A percentile compares a stretch with the other conserved stretches of the same genome.
These are phyloP conservation scores for Oxyscelio sp. DNA, from an alignment of 2,888 invertebrate species.

Conservation along the genomic window DNA sequence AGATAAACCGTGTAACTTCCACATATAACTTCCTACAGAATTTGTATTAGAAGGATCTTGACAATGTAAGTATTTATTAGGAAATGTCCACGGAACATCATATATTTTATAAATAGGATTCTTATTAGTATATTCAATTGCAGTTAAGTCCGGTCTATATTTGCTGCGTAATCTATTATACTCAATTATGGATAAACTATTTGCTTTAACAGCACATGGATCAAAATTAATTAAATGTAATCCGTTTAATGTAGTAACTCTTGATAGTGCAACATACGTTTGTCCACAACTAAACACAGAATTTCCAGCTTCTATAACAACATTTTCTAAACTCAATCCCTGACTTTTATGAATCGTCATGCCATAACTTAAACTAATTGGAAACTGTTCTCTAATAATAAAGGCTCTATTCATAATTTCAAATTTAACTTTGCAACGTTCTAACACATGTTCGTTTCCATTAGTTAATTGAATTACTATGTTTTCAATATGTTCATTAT, in stretches of 20 bases:
- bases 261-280: background rate
- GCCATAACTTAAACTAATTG: conserved; percentile 75
- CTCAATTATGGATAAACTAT: background rate
- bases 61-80: background rate
- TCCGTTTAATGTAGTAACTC: background rate
- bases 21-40: no score
- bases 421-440: conserved; percentile 71
- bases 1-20: conserved; percentile 17
- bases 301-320: background rate
- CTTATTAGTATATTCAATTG: conserved; percentile 46
- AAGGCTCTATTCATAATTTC: background rate
- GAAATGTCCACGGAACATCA: background rate
- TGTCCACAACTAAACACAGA: background rate
- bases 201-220: conserved; percentile 60
- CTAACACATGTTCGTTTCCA: conserved; percentile 63
- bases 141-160: background rate
- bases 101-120: conserved; percentile 57
- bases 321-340: background rate
- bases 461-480: conserved; percentile 63
- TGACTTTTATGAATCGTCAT: conserved; percentile 76
- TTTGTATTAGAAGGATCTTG: background rate
- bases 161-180: background rate
- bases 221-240: background rate
- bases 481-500: conserved; percentile 51
- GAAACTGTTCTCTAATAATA: conserved; percentile 69